Evolutionary conservation across 2,113 vertebrate species (phyloP), one percentile per base, ranked within the genome.

Genomic region (Corythaixoides concolor): DNA sequence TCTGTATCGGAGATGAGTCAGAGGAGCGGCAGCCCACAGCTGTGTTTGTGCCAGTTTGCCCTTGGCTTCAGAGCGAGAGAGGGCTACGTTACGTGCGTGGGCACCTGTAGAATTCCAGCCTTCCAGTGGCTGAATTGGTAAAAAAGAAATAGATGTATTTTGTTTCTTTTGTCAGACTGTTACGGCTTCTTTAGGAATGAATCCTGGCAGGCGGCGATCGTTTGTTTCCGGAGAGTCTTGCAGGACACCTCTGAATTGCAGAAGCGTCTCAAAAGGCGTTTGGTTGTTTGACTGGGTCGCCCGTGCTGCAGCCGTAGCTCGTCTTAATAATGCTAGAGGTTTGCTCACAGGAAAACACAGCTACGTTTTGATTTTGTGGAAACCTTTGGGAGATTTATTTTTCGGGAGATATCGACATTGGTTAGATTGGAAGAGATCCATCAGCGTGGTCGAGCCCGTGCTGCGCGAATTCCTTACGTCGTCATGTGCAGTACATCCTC

Each of bases 111-210:
- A 2, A 69, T 62, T 69, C 5, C 89, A 66, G 50, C 74, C 45
- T 35, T 39, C 21, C 9, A 2, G 4, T 7, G 62, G 59, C 37
- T 16, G 58, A 17, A 11, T 1, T 13, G 74, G 56, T 53, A 5
- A 33, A 56, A 56, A 33, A 24, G 59, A 60, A 13, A 55, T 8
- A 17, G 3, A 35, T 1, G 3, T 30, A 0, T 39, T 94, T 88
- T 0, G 0, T 43, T 24, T 28, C 11, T 24, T 45, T 28, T 2
- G 0, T 35, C 1, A 37, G 68, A 2, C 53, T 20, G 0, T 21
- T 18, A 1, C 0, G 1, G 8, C 78, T 85, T 35, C 11, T 55
- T 45, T 43, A 15, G 85, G 66, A 41, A 8, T 20, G 12, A 10
- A 45, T 5, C 45, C 16, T 6, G 4, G 32, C 67, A 32, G 49